Base-by-base conservation (phyloP, 2,888 invertebrate species). In the Melanostoma scalare region DNA sequence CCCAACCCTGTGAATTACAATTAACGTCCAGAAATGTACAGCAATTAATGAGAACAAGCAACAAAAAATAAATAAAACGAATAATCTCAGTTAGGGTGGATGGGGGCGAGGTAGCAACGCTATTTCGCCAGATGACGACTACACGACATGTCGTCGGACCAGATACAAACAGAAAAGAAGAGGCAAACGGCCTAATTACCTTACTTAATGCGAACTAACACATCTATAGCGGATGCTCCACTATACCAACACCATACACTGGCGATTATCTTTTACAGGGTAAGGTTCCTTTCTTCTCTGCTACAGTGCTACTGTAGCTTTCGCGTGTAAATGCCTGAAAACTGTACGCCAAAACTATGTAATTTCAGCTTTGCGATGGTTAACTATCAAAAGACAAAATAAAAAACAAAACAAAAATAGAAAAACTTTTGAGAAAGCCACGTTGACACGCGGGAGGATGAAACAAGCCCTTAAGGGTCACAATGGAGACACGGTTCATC, bases 11-110 rank as follows among this genome's bases (percentile, higher is more conserved):
- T 52, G 69, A 77, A 77, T 73, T 82, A 82, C 77, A 82, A 82
- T 77, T 82, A 82, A 68, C 77, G 77, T 77, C 77, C 73, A 58
- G 73, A 73, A 82, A 80, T 80, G 75, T 80, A 63, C 63, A 63
- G 75, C 79, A 80, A 82, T 82, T 77, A 82, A 82, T 73, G 82
- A 73, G 48, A 68, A 48, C 40, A 68, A 63, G 61, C 52, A 33
- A 36, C 31, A 48, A 48, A 63, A 77, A 72, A 67, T 52, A 58
- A 69, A 42, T 9, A 44, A 67, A 35, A 44, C 48, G 68, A 68
- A 68, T 72, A 82, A 82, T 77, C 77, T 68, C 77, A 31, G 81
- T 55, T 36, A n/a, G 44, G 40, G 76, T 3, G 33, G 33, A 6
- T 9, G 36, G 48, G 30, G 4, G 4, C 8, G 30, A 3, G 6